Conservation (phyloP, 2,888 invertebrate genomes). For the Apodemia zela region DNA sequence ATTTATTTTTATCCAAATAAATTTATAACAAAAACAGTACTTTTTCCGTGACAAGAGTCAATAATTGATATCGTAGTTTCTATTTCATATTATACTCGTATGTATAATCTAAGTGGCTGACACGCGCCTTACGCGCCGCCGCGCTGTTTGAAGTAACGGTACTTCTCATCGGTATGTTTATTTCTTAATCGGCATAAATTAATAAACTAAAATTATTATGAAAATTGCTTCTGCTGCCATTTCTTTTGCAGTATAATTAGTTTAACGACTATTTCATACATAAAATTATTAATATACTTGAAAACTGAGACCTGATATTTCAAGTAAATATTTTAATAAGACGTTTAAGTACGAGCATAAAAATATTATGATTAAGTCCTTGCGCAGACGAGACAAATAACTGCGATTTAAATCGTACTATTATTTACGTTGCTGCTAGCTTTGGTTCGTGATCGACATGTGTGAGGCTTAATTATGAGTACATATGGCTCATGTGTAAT, state of each 20-base stretch:
- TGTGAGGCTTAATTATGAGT: no score
- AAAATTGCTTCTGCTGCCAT: slow-evolving; percentile 6
- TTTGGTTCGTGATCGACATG: not conserved
- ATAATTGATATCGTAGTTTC: not conserved
- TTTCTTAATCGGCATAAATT: slow-evolving; percentile 45
- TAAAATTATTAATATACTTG: not conserved
- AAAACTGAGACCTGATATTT: slow-evolving; percentile 12
- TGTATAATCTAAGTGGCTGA: slow-evolving; percentile 34
- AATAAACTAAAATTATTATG: slow-evolving; percentile 15
- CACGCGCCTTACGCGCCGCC: slow-evolving; percentile 53
- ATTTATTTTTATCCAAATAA: no score
- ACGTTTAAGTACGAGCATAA: not conserved
- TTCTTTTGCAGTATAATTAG: slow-evolving; percentile 12
- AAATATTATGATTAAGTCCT: not conserved
- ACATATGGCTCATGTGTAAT: no score
- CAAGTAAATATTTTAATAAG: slow-evolving; percentile 13
- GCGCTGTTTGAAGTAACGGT: slow-evolving; percentile 48
- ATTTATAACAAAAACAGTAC: no score
- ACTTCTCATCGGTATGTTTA: slow-evolving; percentile 52
- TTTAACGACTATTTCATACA: slow-evolving; percentile 10
- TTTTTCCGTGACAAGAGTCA: no score
- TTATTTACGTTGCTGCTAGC: not conserved
- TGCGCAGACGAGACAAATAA: not conserved
- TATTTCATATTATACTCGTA: no score
- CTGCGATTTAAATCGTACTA: not conserved